Percentiles rank a stretch among this genome's conserved stretches.
phyloP scores from a whole-genome alignment of 2,113 vertebrate species.

The Origma solitaria region DNA sequence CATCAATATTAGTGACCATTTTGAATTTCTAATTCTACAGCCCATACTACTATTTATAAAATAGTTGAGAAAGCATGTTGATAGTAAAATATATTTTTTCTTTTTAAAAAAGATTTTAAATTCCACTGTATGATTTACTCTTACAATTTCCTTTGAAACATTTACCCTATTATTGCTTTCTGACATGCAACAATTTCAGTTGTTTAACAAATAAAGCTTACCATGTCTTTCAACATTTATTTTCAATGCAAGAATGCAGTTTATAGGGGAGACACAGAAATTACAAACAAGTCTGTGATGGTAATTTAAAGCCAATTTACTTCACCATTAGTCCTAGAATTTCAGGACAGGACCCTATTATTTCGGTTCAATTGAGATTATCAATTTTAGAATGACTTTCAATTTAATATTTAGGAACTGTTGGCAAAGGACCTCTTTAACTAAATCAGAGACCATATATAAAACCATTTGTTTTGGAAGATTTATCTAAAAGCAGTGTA shows the following conservation, averaged over 20 bases:
- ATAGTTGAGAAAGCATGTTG: accelerated
- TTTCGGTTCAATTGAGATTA: not conserved
- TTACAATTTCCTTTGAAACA: not conserved
- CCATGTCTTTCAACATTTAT: not conserved
- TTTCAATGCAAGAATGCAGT: not conserved
- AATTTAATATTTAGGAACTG: not conserved
- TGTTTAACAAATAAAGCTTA: not conserved
- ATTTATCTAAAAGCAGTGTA: not conserved
- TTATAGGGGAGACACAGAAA: not conserved
- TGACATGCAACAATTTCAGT: not conserved
- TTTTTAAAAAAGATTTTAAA: not conserved
- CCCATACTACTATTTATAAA: not conserved
- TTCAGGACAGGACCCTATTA: not conserved
- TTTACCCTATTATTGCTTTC: not conserved
- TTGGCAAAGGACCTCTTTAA: not conserved
- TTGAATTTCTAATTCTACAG: not conserved
- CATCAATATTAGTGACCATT: not conserved
- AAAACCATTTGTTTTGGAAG: not conserved
- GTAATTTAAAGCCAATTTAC: not conserved
- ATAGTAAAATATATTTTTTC: not conserved
- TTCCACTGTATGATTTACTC: not conserved
- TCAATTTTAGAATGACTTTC: not conserved
- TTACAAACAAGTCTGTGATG: not conserved
- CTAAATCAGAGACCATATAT: not conserved
- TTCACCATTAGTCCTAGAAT: not conserved